Percentiles rank a stretch among this genome's conserved stretches.
Conservation (phyloP, 2,888 invertebrate genomes). For the Clepsis dumicolana region DNA sequence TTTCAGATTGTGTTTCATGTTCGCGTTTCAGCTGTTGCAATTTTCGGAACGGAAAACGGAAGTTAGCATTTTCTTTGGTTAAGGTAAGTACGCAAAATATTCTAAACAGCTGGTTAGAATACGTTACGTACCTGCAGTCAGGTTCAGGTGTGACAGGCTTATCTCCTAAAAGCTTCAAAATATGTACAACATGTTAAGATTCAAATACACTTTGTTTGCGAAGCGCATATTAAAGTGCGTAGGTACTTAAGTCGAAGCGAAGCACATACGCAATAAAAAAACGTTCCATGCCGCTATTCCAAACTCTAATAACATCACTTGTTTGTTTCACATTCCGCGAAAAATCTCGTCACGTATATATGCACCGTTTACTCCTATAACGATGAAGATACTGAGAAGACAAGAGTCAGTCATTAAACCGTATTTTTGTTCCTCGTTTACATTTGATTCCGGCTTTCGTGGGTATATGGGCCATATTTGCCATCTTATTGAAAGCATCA, state of each 20-base stretch:
- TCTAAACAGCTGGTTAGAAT: too few relatives aligned
- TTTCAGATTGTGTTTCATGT: neutral
- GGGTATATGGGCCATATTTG: slow-evolving; percentile 14
- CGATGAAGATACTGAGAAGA: slow-evolving; percentile 21
- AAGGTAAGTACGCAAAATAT: neutral
- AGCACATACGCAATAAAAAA: slow-evolving; percentile 7
- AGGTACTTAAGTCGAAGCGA: neutral
- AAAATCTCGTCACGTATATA: slow-evolving; percentile 37
- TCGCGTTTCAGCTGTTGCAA: neutral
- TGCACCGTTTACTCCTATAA: slow-evolving; percentile 25
- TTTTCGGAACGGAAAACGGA: neutral
- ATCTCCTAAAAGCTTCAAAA: too few relatives aligned
- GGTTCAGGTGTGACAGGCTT: too few relatives aligned
- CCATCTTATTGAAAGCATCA: slow-evolving; percentile 6
- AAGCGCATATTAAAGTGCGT: neutral
- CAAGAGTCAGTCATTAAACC: slow-evolving; percentile 25
- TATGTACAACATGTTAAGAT: too few relatives aligned
- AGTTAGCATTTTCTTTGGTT: neutral
- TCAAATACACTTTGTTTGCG: too few relatives aligned
- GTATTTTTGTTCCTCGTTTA: slow-evolving; percentile 29
- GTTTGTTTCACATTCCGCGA: slow-evolving; percentile 26
- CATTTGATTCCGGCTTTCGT: slow-evolving; percentile 15
- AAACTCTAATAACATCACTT: slow-evolving; percentile 18
- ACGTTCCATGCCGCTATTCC: slow-evolving; percentile 2
- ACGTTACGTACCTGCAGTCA: too few relatives aligned